Base-by-base conservation (phyloP, 2,797 vertebrate genomes). In the Limosa lapponica region DNA sequence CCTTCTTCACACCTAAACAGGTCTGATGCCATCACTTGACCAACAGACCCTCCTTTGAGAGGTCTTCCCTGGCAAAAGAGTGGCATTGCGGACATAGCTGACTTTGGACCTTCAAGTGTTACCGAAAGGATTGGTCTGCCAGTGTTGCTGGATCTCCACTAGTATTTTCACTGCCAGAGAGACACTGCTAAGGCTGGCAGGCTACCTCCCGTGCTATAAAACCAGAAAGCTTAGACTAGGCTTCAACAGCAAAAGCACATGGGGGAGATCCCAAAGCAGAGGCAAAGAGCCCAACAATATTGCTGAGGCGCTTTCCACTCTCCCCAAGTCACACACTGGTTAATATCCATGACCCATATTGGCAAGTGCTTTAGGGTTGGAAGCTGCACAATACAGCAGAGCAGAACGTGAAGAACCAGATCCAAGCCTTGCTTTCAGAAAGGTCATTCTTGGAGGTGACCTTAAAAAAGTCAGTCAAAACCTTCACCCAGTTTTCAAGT, bases 181-280 rank as follows among this genome's bases (percentile, higher is more conserved):
- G 36, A n/a, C 22, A 13, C 32, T 23, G 22, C 30, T 32, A 10
- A 59, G 24, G 25, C 32, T 64, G 34, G 49, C 16, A 28, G n/a
- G 10, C 22, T 41, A 58, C n/a, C 8, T 62, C 25, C 34, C 25
- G 8, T 13, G n/a, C 28, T 65, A 36, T 36, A 19, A 66, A 82
- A 71, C 46, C 46, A 55, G 52, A 34, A 36, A 46, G 24, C 2
- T 0, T 6, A 41, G 55, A 41, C 23, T 25, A 82, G 41, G 46
- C 32, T 77, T 67, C 32, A 72, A 58, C 16, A 95, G 81, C 61
- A 75, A 74, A 92, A 87, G 54, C 78, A 77, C 2, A 2, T 10
- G 4, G 30, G 54, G 87, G 51, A 82, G 46, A 87, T 66, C 75
- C 81, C 72, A 79, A 91, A 92, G 88, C 89, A 80, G 52, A 19